A percentile compares a stretch with the other conserved stretches of the same genome.
phyloP scores from a whole-genome alignment of 2,113 vertebrate genomes.

The Trachemys scripta region DNA sequence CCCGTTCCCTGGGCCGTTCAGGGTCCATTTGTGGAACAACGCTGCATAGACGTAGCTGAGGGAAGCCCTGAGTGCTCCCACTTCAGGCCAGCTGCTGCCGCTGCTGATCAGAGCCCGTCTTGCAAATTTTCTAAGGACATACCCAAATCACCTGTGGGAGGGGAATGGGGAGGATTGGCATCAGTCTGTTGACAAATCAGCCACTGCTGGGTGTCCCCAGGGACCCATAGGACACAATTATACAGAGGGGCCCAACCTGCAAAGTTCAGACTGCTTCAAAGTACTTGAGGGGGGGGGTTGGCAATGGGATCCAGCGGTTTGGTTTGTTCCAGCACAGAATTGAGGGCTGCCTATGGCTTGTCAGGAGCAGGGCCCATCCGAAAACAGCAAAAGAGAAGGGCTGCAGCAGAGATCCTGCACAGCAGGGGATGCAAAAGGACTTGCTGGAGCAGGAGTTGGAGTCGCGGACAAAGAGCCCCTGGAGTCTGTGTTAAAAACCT shows the following conservation, averaged over 20 bases:
- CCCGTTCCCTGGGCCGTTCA: background rate
- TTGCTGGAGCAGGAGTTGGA: constrained; percentile 11
- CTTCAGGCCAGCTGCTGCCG: background rate
- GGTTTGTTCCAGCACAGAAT: background rate
- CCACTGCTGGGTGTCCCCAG: background rate
- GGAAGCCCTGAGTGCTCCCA: background rate
- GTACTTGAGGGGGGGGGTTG: background rate
- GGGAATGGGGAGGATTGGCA: background rate
- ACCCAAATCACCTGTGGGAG: background rate
- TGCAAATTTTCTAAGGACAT: background rate
- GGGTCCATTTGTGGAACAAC: background rate
- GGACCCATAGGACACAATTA: background rate
- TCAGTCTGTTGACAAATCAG: background rate
- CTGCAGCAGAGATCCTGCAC: constrained; percentile 4
- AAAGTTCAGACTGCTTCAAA: background rate
- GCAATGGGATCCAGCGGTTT: background rate
- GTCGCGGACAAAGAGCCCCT: background rate
- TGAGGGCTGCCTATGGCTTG: background rate
- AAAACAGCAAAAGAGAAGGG: background rate
- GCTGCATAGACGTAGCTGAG: fast-evolving
- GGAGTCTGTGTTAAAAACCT: background rate
- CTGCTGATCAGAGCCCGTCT: background rate
- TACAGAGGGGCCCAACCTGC: background rate
- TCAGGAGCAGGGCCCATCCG: background rate
- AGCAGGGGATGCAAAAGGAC: background rate